phyloP scores from a whole-genome alignment of 2,888 invertebrate species.

The Sepioteuthis lessoniana region DNA sequence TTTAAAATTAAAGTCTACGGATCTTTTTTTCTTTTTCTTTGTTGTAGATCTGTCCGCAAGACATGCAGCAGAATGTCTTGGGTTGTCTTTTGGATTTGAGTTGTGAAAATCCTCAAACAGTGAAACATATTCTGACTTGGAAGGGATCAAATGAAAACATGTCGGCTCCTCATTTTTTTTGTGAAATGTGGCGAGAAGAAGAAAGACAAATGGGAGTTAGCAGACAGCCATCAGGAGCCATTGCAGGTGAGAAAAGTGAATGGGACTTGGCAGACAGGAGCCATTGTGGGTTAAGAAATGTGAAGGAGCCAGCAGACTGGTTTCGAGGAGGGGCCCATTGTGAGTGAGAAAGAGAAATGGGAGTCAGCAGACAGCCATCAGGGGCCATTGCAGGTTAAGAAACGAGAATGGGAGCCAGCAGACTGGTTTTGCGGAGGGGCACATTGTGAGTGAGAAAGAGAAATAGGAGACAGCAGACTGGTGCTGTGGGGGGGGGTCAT shows the following conservation, averaged over 20 bases:
- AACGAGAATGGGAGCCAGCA: too few species aligned
- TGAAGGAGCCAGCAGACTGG: too few species aligned
- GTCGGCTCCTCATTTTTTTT: slow-evolving; percentile 73
- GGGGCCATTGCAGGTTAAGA: too few species aligned
- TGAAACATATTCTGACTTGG: slow-evolving; percentile 74
- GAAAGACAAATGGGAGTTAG: slow-evolving; percentile 72
- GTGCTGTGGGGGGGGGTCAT: too few species aligned
- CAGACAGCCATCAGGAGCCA: slow-evolving; percentile 68
- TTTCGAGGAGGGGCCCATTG: too few species aligned
- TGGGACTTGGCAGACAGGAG: too few species aligned
- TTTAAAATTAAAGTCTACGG: neutral
- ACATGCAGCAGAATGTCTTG: slow-evolving; percentile 73
- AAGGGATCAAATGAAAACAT: slow-evolving; percentile 67
- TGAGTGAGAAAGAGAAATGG: too few species aligned
- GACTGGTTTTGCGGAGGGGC: too few species aligned
- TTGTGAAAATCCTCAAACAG: slow-evolving; percentile 73
- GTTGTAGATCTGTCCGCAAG: slow-evolving; percentile 71
- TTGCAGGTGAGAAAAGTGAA: slow-evolving; percentile 61
- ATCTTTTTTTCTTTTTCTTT: neutral
- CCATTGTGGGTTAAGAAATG: too few species aligned
- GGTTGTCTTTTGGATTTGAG: slow-evolving; percentile 74
- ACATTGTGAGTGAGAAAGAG: too few species aligned
- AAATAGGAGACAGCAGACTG: too few species aligned
- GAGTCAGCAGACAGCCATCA: too few species aligned
- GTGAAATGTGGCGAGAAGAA: slow-evolving; percentile 74